Percentiles rank a stretch among this genome's conserved stretches.
These are phyloP conservation scores for Timema podura DNA, from an alignment of 2,888 invertebrate species.

Conservation along the genomic window DNA sequence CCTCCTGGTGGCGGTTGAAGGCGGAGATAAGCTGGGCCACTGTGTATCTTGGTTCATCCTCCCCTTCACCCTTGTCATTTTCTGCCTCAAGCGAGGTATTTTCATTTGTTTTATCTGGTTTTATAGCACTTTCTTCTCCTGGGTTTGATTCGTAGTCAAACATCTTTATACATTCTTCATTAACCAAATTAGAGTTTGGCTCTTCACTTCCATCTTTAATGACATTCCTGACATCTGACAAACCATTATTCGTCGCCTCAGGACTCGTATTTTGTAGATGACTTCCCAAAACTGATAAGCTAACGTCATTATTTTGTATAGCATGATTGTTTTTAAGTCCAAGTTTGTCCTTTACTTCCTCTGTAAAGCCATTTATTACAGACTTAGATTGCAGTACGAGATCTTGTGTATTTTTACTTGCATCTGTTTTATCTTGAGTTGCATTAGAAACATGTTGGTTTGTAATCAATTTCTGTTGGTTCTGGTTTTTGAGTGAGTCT, in stretches of 20 bases:
- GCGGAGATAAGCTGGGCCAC: constrained; percentile 49
- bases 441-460: too few relatives aligned
- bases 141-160: too few relatives aligned
- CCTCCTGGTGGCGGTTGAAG: constrained; percentile 49
- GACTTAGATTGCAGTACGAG: neutral
- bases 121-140: neutral
- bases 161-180: too few relatives aligned
- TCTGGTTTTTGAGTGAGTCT: constrained; percentile 20
- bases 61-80: constrained; percentile 35
- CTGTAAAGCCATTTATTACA: neutral
- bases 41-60: constrained; percentile 47
- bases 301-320: too few relatives aligned
- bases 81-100: neutral
- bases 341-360: neutral
- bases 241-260: too few relatives aligned
- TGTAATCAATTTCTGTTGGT: constrained; percentile 10
- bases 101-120: constrained; percentile 10
- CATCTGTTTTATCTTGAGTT: too few relatives aligned
- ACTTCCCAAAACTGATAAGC: too few relatives aligned
- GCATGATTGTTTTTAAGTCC: neutral
- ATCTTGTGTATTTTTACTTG: neutral
- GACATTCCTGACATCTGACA: too few relatives aligned
- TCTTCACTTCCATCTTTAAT: too few relatives aligned
- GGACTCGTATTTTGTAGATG: too few relatives aligned
- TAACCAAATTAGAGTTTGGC: too few relatives aligned